A percentile compares a stretch with the other conserved stretches of the same genome.
Evolutionary conservation across 2,113 vertebrate genomes (phyloP).

Genomic region (Ictalurus furcatus): DNA sequence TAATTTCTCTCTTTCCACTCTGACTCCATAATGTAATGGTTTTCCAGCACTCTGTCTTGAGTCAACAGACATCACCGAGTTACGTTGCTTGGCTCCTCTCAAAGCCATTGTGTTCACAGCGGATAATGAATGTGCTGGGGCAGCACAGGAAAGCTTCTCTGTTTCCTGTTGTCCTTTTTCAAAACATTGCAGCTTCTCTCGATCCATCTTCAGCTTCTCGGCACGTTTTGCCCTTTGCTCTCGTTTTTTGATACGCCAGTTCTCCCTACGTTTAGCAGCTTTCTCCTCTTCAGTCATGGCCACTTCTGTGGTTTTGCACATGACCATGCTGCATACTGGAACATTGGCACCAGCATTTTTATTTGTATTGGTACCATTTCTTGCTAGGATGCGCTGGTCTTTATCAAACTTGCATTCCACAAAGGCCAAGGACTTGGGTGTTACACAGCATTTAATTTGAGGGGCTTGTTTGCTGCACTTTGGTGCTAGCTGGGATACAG

Average conservation of each 20-base stretch:
- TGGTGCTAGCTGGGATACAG: conserved; percentile 53
- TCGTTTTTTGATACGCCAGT: conserved; percentile 76
- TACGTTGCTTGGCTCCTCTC: conserved; percentile 39
- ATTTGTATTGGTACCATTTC: conserved; percentile 26
- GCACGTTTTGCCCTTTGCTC: conserved; percentile 75
- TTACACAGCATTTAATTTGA: conserved; percentile 43
- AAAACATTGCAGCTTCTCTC: conserved; percentile 50
- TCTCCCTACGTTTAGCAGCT: conserved; percentile 70
- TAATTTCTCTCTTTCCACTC: conserved; percentile 10
- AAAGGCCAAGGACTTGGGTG: conserved; percentile 43
- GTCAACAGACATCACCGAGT: conserved; percentile 25
- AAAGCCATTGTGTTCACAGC: conserved; percentile 31
- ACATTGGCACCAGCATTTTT: conserved; percentile 60
- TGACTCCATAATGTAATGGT: conserved; percentile 20
- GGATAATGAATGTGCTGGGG: conserved; percentile 35
- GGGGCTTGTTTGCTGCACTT: conserved; percentile 50
- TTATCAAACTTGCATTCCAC: conserved; percentile 32
- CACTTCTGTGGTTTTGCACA: background rate
- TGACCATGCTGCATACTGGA: conserved; percentile 42
- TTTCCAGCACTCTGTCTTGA: conserved; percentile 25
- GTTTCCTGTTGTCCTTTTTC: conserved; percentile 42
- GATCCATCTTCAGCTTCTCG: conserved; percentile 54
- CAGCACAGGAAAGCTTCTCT: conserved; percentile 14
- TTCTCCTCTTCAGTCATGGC: conserved; percentile 68
- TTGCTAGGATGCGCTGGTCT: conserved; percentile 14